Conservation (phyloP, 2,797 vertebrate species). For the Semaprochilodus insignis region DNA sequence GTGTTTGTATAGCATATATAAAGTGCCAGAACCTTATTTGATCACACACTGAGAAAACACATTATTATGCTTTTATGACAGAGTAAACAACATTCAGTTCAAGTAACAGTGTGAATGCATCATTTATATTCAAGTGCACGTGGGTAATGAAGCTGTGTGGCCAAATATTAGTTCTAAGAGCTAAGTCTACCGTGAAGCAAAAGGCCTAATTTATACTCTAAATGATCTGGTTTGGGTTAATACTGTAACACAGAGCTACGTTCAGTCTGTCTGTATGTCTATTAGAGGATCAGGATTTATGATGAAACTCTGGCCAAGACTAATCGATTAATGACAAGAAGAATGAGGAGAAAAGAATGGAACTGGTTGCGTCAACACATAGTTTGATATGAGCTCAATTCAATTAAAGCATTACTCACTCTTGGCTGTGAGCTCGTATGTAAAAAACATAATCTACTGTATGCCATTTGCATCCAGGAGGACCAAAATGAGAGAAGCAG, state of each 20-base stretch:
- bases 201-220: conserved; percentile 18
- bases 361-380: conserved; percentile 28
- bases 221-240: conserved; percentile 1
- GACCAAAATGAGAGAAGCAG: conserved; percentile 7
- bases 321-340: conserved; percentile 31
- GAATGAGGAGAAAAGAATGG: conserved; percentile 16
- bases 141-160: conserved; percentile 29
- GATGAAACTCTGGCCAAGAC: conserved; percentile 20
- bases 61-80: conserved; percentile 18
- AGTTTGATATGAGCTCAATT: conserved; percentile 11
- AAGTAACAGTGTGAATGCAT: conserved; percentile 11
- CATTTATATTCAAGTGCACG: conserved; percentile 28
- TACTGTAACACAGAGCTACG: background rate
- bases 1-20: conserved; percentile 23
- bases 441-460: background rate
- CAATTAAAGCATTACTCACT: background rate
- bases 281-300: background rate
- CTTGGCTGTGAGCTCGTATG: background rate
- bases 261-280: conserved; percentile 9
- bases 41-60: conserved; percentile 5
- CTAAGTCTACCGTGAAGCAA: conserved; percentile 6
- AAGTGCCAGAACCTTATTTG: conserved; percentile 28
- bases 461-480: conserved; percentile 14
- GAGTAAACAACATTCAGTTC: conserved; percentile 21
- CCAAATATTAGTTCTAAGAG: conserved; percentile 50